phyloP scores from a whole-genome alignment of 2,888 invertebrate genomes.

The Pseudococcus jackbeardsleyi region DNA sequence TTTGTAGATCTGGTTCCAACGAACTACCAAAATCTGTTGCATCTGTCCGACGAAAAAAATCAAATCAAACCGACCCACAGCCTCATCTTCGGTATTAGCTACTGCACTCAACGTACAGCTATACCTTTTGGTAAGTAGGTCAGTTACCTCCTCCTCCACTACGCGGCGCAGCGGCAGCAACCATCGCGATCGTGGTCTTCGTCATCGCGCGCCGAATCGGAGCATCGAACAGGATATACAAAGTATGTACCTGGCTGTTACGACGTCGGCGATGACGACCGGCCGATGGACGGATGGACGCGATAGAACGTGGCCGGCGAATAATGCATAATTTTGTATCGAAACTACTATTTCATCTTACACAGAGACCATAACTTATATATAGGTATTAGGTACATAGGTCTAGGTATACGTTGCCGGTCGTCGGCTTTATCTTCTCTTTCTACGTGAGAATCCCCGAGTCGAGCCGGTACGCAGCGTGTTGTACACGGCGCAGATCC shows the following conservation, averaged over 20 bases:
- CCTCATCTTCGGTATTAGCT: not conserved
- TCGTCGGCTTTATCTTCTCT: not conserved
- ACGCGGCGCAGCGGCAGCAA: not conserved
- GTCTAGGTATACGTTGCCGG: not conserved
- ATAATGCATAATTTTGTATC: constrained; percentile 22
- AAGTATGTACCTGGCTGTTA: constrained; percentile 24
- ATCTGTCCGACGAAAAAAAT: not conserved
- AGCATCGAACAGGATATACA: constrained; percentile 42
- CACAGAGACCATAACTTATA: not conserved
- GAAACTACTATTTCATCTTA: not conserved
- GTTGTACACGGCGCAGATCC: not conserved
- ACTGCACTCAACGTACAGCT: not conserved
- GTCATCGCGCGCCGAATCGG: constrained; percentile 1
- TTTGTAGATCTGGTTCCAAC: no score
- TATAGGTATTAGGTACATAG: not conserved
- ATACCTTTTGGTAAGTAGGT: not conserved
- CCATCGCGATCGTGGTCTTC: not conserved
- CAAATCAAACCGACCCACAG: not conserved
- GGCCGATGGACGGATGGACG: not conserved
- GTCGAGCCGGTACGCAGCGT: not conserved
- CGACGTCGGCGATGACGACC: not conserved
- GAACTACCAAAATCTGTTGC: no score
- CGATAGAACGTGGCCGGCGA: not conserved
- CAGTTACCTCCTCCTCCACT: constrained; percentile 8
- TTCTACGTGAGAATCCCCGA: not conserved